Evolutionary conservation across 2,888 invertebrate species (phyloP), one percentile per base, ranked within the genome.

Genomic region (Argyra leucocephala): DNA sequence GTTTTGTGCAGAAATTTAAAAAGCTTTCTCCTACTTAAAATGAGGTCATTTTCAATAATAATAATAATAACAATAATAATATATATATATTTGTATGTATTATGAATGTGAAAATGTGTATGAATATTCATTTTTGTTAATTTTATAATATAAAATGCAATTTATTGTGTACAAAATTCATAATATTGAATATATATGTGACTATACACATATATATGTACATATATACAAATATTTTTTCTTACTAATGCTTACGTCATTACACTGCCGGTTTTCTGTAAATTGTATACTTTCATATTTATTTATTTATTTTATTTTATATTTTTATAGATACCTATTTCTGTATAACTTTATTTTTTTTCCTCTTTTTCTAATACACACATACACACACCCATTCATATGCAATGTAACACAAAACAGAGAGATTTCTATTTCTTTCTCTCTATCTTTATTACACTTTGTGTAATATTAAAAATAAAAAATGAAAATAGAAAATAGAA

Each of bases 21-120:
- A 15, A 48, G 48, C 48, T 48, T 48, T 48, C 48, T 48, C 48
- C 48, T 48, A 48, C n/a, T 48, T 48, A 48, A 48, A 48, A 48
- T 48, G 48, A 48, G 48, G 48, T 48, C 48, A 48, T 48, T 18
- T 48, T 48, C 48, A 48, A 48, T 48, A 48, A 48, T 18, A 48
- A 48, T 48, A 48, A 31, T 48, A 31, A 18, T 31, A 31, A 31
- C 31, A 31, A 12, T 31, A n/a, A n/a, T n/a, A n/a, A 31, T 31
- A 31, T 31, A 31, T 31, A 31, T 31, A 31, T 31, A 18, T 48
- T 37, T 37, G 12, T 37, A 15, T 37, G 5, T 37, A 37, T 15
- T 37, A 15, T 37, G 10, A 5, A 31, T 31, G 31, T 31, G 31
- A 5, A 10, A 7, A 7, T 31, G 31, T 31, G 10, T 31, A 10